phyloP scores from a whole-genome alignment of 2,888 invertebrate species.

The Xylota segnis region DNA sequence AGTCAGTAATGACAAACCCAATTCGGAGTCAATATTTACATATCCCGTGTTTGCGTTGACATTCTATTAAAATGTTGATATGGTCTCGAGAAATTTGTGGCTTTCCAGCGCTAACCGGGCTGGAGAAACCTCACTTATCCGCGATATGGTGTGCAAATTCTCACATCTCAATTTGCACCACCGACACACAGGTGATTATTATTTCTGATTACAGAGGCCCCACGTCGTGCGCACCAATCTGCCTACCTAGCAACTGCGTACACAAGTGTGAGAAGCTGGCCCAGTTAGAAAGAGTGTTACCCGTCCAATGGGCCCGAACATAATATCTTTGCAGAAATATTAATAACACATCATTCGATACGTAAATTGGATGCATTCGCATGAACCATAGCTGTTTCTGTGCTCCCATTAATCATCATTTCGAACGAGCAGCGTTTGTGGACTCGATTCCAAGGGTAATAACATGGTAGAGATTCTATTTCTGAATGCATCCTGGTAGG shows the following conservation, averaged over 20 bases:
- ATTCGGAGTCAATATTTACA: slow-evolving; percentile 67
- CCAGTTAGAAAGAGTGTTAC: slow-evolving; percentile 69
- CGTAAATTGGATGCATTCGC: slow-evolving; percentile 76
- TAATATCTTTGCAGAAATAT: slow-evolving; percentile 74
- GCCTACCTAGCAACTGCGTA: slow-evolving; percentile 36
- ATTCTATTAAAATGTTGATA: slow-evolving; percentile 18
- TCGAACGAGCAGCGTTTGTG: slow-evolving; percentile 55
- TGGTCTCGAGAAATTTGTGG: slow-evolving; percentile 53
- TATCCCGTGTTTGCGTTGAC: slow-evolving; percentile 40
- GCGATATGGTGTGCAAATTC: slow-evolving; percentile 70
- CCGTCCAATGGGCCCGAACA: slow-evolving; percentile 54
- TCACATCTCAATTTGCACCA: slow-evolving; percentile 76
- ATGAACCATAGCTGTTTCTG: slow-evolving; percentile 57
- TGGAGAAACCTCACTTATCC: slow-evolving; percentile 47
- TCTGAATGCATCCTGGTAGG: slow-evolving; percentile 44
- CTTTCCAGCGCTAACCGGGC: slow-evolving; percentile 18
- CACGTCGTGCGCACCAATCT: slow-evolving; percentile 56
- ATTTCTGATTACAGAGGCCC: slow-evolving; percentile 71
- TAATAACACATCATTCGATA: slow-evolving; percentile 77
- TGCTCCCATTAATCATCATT: slow-evolving; percentile 70
- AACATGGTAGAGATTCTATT: slow-evolving; percentile 66
- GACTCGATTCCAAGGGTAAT: slow-evolving; percentile 56
- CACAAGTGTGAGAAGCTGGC: slow-evolving; percentile 66
- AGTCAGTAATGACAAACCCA: slow-evolving; percentile 55
- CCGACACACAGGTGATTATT: slow-evolving; percentile 73